Evolutionary conservation across 1,140 invertebrate species (phyloP).

Genomic region (Maconellicoccus hirsutus): DNA sequence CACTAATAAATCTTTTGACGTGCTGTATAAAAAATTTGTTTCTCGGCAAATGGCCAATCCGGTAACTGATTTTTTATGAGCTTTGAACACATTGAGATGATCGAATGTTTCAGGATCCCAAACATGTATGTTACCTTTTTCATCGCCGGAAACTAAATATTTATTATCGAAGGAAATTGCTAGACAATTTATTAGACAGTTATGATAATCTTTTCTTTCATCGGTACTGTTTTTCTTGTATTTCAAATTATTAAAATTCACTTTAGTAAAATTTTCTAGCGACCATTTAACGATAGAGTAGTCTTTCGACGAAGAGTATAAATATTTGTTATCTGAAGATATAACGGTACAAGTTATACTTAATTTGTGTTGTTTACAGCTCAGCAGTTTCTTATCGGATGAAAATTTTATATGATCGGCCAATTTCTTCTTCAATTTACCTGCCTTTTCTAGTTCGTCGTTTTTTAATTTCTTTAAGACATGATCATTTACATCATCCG

Average conservation of each 20-base stretch:
- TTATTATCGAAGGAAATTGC: conserved; percentile 74
- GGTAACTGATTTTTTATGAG: conserved; percentile 60
- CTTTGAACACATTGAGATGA: conserved; percentile 67
- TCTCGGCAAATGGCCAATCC: conserved; percentile 75
- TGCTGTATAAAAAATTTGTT: conserved; percentile 69
- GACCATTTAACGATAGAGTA: conserved; percentile 78
- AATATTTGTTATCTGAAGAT: conserved; percentile 55
- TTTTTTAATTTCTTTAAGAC: conserved; percentile 61
- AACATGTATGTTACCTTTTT: conserved; percentile 60
- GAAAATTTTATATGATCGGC: conserved; percentile 51
- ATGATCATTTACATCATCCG: conserved; percentile 49
- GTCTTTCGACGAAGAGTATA: conserved; percentile 81
- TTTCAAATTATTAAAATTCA: conserved; percentile 33
- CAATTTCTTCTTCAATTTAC: conserved; percentile 58
- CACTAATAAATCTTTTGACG: conserved; percentile 67
- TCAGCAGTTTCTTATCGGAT: neutral
- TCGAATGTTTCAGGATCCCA: conserved; percentile 68
- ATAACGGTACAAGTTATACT: conserved; percentile 72
- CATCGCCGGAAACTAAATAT: conserved; percentile 72
- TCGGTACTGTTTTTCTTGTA: conserved; percentile 27
- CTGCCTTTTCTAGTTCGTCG: conserved; percentile 74
- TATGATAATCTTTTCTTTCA: conserved; percentile 37
- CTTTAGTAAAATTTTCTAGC: conserved; percentile 37
- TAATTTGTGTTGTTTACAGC: conserved; percentile 55
- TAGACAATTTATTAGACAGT: conserved; percentile 49